Evolutionary conservation across 2,797 vertebrate species (phyloP), one percentile per base, ranked within the genome.

Genomic region (Gymnothorax reevesii): DNA sequence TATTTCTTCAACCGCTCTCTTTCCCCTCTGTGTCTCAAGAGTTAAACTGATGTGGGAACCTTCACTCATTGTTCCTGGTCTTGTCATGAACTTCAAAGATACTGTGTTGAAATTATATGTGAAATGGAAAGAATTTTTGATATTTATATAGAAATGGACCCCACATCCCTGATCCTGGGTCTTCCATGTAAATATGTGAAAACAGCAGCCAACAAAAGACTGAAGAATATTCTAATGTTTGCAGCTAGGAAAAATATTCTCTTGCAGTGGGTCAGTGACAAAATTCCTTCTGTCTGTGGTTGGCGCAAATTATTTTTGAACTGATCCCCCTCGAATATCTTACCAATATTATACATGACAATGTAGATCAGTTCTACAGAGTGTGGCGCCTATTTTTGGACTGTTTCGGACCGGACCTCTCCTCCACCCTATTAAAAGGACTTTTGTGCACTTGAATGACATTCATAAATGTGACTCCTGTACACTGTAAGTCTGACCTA

Each of bases 21-120:
- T 42, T 86, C 73, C 64, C 60, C 71, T 0, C 42, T 84, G 17
- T 86, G 85, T 49, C 73, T 84, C 15, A 86, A 83, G 57, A 84
- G 73, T 64, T 62, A 79, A 15, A 80, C 57, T 33, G 57, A 64
- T 0, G 22, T 22, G 7, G 77, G 85, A 60, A 60, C 85, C n/a
- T 6, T 85, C 3, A 64, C 33, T 42, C 33, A 42, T 42, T 42
- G 33, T 42, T 42, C 2, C 33, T 42, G 33, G 33, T 42, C 33
- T 15, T 86, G 75, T 62, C 15, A 20, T 22, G 62, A 79, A 33
- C 71, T 86, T n/a, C 33, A 79, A 25, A 79, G 9, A 0, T 86
- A 49, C 59, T 82, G 85, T 73, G n/a, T 6, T 9, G 27, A 80
- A 77, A 42, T 82, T 22, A 0, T 73, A 20, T n/a, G 20, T 54